Conservation (phyloP, 2,797 vertebrate genomes). For the Paramormyrops hopkinsi region DNA sequence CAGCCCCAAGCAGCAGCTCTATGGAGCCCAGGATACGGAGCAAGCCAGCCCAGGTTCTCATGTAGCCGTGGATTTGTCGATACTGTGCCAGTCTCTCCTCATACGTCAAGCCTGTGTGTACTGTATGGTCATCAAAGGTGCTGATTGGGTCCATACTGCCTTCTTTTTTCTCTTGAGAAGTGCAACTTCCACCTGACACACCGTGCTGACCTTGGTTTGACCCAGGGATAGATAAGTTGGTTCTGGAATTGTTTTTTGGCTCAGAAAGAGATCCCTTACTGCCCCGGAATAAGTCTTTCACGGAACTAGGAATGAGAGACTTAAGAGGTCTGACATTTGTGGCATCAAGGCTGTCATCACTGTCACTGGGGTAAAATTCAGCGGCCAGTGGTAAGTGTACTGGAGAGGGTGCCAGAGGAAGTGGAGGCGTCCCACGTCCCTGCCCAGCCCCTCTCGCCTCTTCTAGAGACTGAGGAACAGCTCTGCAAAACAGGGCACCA, state of each 20-base stretch:
- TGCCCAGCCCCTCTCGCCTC: conserved; percentile 38
- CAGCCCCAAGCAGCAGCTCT: conserved; percentile 73
- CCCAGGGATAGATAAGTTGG: conserved; percentile 56
- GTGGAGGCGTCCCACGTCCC: conserved; percentile 59
- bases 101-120: conserved; percentile 58
- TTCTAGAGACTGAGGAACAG: conserved; percentile 32
- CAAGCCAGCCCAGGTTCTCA: conserved; percentile 82
- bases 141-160: conserved; percentile 60
- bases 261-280: conserved; percentile 49
- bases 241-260: conserved; percentile 32
- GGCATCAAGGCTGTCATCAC: conserved; percentile 45
- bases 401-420: conserved; percentile 78
- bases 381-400: conserved; percentile 64
- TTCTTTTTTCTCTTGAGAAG: conserved; percentile 54
- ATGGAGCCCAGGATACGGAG: conserved; percentile 67
- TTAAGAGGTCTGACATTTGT: conserved; percentile 77
- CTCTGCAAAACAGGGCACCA: conserved; percentile 39
- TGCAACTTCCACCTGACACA: conserved; percentile 60
- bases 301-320: conserved; percentile 82
- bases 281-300: conserved; percentile 80
- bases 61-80: conserved; percentile 67
- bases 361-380: conserved; percentile 52
- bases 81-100: conserved; percentile 67
- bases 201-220: conserved; percentile 62
- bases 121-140: conserved; percentile 59